These are phyloP conservation scores for Otolemur garnettii DNA, from an alignment of 2,113 vertebrate genomes.

Conservation along the genomic window DNA sequence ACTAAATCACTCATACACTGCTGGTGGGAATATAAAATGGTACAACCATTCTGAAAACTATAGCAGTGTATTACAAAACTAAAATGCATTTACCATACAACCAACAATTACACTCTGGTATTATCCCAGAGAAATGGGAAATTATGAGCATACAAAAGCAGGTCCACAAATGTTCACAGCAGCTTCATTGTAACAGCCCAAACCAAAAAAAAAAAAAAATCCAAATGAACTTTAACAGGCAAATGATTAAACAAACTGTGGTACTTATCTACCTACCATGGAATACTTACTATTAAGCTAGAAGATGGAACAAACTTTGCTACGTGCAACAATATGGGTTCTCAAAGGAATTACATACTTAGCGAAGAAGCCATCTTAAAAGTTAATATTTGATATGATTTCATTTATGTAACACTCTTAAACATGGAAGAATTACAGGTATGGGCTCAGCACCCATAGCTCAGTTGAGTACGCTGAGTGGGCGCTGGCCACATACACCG, in stretches of 20 bases:
- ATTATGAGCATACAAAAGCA: slow-evolving; percentile 45
- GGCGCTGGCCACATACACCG: too few species aligned
- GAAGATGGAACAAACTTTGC: slow-evolving; percentile 28
- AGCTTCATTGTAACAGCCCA: slow-evolving; percentile 16
- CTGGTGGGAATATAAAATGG: slow-evolving; percentile 13
- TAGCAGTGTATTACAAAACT: slow-evolving; percentile 25
- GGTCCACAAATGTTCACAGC: background rate
- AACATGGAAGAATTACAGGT: slow-evolving; percentile 53
- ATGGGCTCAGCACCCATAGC: background rate
- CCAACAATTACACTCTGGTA: background rate
- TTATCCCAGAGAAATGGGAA: slow-evolving; percentile 52
- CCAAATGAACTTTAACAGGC: background rate
- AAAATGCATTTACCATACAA: slow-evolving; percentile 27
- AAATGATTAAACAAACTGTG: slow-evolving; percentile 31
- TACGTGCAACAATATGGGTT: background rate
- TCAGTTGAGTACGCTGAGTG: too few species aligned
- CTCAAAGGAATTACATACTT: too few species aligned
- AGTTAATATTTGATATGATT: background rate
- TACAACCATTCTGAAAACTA: slow-evolving; percentile 10
- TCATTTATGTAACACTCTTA: slow-evolving; percentile 42
- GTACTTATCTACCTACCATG: background rate
- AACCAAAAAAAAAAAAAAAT: slow-evolving; percentile 54
- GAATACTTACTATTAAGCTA: slow-evolving; percentile 14
- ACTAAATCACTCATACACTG: background rate
- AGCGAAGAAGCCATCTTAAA: slow-evolving; percentile 10